Conservation (phyloP, 2,797 vertebrate genomes). For the Astyanax mexicanus region DNA sequence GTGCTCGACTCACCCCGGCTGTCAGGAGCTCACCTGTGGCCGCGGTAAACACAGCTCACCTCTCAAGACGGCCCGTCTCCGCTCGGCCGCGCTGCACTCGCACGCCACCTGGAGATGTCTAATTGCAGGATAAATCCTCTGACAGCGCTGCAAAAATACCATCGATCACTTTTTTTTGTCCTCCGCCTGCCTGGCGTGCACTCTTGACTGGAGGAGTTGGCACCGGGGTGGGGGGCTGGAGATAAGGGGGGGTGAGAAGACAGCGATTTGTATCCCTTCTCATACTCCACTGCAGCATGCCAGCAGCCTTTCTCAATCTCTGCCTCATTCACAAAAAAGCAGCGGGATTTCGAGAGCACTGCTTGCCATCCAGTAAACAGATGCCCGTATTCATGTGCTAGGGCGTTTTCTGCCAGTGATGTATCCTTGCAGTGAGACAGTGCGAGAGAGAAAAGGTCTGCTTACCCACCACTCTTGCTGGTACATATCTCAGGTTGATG, state of each 20-base stretch:
- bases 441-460: constrained; percentile 27
- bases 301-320: constrained; percentile 53
- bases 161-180: constrained; percentile 53
- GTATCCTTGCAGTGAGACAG: constrained; percentile 2
- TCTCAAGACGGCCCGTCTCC: constrained; percentile 31
- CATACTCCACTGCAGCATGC: constrained; percentile 48
- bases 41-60: constrained; percentile 47
- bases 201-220: constrained; percentile 38
- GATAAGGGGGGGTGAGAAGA: constrained; percentile 33
- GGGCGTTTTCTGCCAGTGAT: constrained; percentile 17
- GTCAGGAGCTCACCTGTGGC: constrained; percentile 59
- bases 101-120: constrained; percentile 54
- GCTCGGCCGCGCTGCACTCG: constrained; percentile 24
- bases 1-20: constrained; percentile 52
- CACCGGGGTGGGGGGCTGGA: constrained; percentile 1
- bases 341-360: constrained; percentile 24
- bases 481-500: constrained; percentile 41
- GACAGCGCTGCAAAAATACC: constrained; percentile 43
- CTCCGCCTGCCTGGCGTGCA: constrained; percentile 13
- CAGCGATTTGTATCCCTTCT: constrained; percentile 43
- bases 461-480: constrained; percentile 24
- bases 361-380: constrained; percentile 37
- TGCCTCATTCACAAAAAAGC: constrained; percentile 61
- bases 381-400: constrained; percentile 41
- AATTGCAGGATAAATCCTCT: constrained; percentile 56